Evolutionary conservation across 1,140 invertebrate genomes (phyloP), one percentile per base, ranked within the genome.

Genomic region (Drosophila subobscura): DNA sequence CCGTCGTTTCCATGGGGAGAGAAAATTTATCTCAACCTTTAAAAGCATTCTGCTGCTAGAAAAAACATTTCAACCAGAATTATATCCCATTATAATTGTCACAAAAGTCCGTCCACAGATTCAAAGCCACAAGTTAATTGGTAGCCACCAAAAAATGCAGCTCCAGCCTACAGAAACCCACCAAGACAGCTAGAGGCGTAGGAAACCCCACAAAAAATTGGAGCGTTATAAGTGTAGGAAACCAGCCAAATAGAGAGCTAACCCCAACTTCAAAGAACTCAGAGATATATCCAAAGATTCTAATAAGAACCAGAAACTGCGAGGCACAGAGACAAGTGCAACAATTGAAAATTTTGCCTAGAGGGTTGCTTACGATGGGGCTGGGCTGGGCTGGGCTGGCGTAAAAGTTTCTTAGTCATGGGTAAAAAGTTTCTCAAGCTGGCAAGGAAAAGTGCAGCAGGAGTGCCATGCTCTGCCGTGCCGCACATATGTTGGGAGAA

Each of bases 261-360:
- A 37, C 33, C 3, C 10, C 33, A 12, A 0, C 3, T 4, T 12
- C 10, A 37, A 12, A 12, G 3, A 37, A 37, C 10, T 12, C 33
- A 16, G 8, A 33, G 33, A 52, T 22, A 37, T 40, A 37, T 46
- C 14, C 44, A 2, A 10, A 23, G 59, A 50, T 49, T 8, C 33
- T 12, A 12, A 37, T 4, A 4, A n/a, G 16, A 8, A 22, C 29
- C 25, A 29, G 27, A 57, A 12, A 16, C 33, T 29, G 6, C 20
- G 37, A 46, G 59, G 14, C 47, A 33, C 12, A n/a, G 46, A 3
- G 41, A 52, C 50, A 54, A 45, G 59, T 74, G 76, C 71, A 79
- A 79, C 76, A 79, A 79, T 79, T 79, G 77, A 79, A 79, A 78
- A 74, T 74, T 55, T 71, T 61, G 27, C 33, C 33, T 37, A 37